Evolutionary conservation across 2,888 invertebrate genomes (phyloP).

Genomic region (Dynastes grantii): DNA sequence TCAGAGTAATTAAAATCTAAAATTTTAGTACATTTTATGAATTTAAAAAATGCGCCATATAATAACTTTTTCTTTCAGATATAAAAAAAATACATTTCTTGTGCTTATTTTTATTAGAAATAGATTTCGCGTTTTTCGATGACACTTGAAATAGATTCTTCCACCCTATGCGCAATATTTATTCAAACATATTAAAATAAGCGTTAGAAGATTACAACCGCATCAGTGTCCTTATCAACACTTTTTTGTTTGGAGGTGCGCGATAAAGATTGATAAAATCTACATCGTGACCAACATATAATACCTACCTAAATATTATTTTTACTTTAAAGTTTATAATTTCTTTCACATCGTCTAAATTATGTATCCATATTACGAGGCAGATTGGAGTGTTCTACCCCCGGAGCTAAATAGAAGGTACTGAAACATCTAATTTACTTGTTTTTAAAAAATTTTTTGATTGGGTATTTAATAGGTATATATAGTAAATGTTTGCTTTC

Average conservation of each 20-base stretch:
- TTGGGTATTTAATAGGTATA: not conserved
- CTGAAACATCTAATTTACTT: slow-evolving; percentile 50
- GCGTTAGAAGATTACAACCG: slow-evolving; percentile 29
- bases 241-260: slow-evolving; percentile 38
- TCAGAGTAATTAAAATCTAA: too few species aligned
- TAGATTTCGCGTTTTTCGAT: not conserved
- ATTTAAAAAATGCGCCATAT: too few species aligned
- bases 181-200: slow-evolving; percentile 18
- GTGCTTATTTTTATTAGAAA: not conserved
- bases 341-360: slow-evolving; percentile 4
- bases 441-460: slow-evolving; percentile 57
- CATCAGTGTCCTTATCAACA: slow-evolving; percentile 38
- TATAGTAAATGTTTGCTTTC: slow-evolving; percentile 17
- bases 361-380: slow-evolving; percentile 80
- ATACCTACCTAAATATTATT: slow-evolving; percentile 22
- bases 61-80: too few species aligned
- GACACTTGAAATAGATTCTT: not conserved
- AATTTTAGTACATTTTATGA: too few species aligned
- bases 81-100: too few species aligned
- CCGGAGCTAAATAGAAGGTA: slow-evolving; percentile 90
- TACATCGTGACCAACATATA: slow-evolving; percentile 32
- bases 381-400: slow-evolving; percentile 89
- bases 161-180: not conserved
- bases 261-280: slow-evolving; percentile 46
- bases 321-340: slow-evolving; percentile 10